Percentiles rank a stretch among this genome's conserved stretches.
Conservation (phyloP, 2,113 vertebrate genomes). For the Amphiprion ocellaris region DNA sequence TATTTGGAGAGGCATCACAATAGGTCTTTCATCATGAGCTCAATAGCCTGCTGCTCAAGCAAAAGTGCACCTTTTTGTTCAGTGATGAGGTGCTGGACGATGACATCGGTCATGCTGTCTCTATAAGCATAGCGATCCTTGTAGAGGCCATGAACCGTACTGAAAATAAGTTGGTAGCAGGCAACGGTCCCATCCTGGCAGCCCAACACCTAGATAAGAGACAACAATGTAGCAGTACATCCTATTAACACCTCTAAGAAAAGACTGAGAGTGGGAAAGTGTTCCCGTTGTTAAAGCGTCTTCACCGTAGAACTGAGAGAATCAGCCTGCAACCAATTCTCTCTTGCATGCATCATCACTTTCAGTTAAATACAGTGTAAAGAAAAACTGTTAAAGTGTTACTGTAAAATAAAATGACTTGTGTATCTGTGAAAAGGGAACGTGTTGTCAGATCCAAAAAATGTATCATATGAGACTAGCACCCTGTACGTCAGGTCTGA, state of each 20-base stretch:
- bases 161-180: conserved; percentile 97
- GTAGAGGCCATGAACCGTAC: conserved; percentile 97
- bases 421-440: neutral
- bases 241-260: conserved; percentile 81
- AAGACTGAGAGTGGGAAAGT: conserved; percentile 77
- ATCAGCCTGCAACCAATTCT: conserved; percentile 60
- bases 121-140: conserved; percentile 97
- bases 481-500: conserved; percentile 19
- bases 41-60: neutral
- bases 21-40: neutral
- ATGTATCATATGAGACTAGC: conserved; percentile 23
- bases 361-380: conserved; percentile 64
- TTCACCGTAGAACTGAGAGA: conserved; percentile 59
- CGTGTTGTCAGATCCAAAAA: conserved; percentile 31
- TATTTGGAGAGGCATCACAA: neutral
- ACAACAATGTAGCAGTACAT: conserved; percentile 72
- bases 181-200: conserved; percentile 97
- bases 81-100: conserved; percentile 97
- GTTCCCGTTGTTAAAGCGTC: conserved; percentile 69
- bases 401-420: conserved; percentile 49
- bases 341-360: conserved; percentile 48
- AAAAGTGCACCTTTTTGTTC: conserved; percentile 89
- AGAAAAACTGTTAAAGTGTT: conserved; percentile 39
- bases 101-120: conserved; percentile 98
- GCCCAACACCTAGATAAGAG: conserved; percentile 89